These are phyloP conservation scores for Athalia circularis DNA, from an alignment of 2,888 invertebrate genomes.

Conservation along the genomic window DNA sequence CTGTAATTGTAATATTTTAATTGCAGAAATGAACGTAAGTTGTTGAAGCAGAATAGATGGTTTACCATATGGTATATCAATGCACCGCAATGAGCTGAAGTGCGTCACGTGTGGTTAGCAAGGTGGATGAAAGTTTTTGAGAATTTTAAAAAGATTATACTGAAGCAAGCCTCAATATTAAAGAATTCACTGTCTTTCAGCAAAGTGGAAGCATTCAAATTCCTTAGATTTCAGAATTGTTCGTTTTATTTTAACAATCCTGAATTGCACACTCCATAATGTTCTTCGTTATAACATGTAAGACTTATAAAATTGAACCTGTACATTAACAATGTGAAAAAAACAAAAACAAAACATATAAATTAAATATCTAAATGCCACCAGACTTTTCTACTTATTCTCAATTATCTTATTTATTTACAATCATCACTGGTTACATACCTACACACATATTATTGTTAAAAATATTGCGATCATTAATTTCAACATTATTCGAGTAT, in stretches of 20 bases:
- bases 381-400: background rate
- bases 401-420: conserved; percentile 33
- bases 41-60: background rate
- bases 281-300: background rate
- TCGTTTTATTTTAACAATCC: conserved; percentile 19
- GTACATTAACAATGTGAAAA: conserved; percentile 27
- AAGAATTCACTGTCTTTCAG: background rate
- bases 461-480: background rate
- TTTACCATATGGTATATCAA: background rate
- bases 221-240: background rate
- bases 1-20: background rate
- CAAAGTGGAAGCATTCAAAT: background rate
- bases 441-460: background rate
- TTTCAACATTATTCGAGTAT: conserved; percentile 2
- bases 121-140: conserved; percentile 12
- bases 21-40: conserved; percentile 12
- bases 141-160: background rate
- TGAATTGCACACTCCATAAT: conserved; percentile 3
- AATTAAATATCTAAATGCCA: conserved; percentile 25
- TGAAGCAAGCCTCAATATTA: background rate
- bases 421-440: conserved; percentile 4
- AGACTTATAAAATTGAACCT: conserved; percentile 1
- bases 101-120: background rate
- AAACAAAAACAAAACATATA: conserved; percentile 1
- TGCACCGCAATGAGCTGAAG: background rate